Evolutionary conservation across 2,888 invertebrate species (phyloP), one percentile per base, ranked within the genome.

Genomic region (Loripinus fragilis): DNA sequence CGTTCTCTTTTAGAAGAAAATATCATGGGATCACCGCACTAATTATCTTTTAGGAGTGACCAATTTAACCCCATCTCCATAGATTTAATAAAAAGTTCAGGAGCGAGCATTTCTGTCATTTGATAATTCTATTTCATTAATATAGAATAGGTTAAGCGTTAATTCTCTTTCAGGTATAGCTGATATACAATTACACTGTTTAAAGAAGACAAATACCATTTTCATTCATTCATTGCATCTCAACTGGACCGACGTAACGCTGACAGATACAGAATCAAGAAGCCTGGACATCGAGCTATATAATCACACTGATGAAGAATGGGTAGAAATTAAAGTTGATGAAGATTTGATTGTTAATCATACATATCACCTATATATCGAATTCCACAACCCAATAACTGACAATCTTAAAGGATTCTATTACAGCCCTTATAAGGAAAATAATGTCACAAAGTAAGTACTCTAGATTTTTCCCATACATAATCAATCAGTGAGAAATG

Each of bases 341-440:
- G 28, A 67, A 2, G 30, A 15, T 2, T 25, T 81, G 38, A 38
- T 25, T 23, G 67, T 33, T 2, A 78, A 78, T 10, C 23, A 74
- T 2, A 30, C 50, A 5, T 81, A 85, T 75, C 76, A 48, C 45
- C 73, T 75, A 74, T 42, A 25, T 52, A 76, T 78, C 0, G 55
- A 71, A 5, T 67, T 67, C 8, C 41, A 1, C 3, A 64, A 74
- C 38, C 33, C n/a, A 20, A 70, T 83, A 30, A 60, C 71, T 0
- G 74, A 76, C 17, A 30, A 35, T 10, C 42, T 83, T 1, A 67
- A 71, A 33, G 83, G 83, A 0, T 71, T 83, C 20, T 83, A 74
- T 42, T 76, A 74, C 65, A 80, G 78, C 55, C 78, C 80, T 10
- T 83, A 83, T 30, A 80, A 74, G 55, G 78, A 78, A 23, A 76